phyloP scores from a whole-genome alignment of 2,113 vertebrate genomes.

The Pithys albifrons region DNA sequence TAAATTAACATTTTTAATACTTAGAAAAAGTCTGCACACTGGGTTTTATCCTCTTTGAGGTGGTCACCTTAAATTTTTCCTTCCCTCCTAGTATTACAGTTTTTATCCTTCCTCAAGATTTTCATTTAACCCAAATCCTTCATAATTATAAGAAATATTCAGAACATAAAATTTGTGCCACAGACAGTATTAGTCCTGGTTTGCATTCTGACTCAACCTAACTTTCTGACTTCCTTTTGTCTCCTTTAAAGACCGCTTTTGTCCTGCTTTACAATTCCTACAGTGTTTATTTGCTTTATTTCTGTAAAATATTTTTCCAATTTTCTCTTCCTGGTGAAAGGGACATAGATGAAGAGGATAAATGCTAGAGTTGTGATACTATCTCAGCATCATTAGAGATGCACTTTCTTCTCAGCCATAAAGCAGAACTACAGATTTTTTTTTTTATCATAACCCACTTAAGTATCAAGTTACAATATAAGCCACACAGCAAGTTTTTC shows the following conservation, averaged over 20 bases:
- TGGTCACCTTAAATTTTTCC: background rate
- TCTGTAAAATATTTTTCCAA: background rate
- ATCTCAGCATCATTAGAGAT: background rate
- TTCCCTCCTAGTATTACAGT: background rate
- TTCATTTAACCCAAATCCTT: background rate
- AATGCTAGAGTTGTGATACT: background rate
- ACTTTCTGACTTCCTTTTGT: background rate
- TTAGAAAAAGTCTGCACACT: fast-evolving
- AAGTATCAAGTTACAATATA: background rate
- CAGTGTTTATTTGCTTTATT: background rate
- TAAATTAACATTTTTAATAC: background rate
- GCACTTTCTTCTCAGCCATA: background rate
- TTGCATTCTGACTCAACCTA: background rate
- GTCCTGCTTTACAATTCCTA: background rate
- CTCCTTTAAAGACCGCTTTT: background rate
- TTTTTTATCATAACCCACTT: background rate
- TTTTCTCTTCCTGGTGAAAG: background rate
- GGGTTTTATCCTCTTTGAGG: background rate
- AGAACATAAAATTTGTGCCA: background rate
- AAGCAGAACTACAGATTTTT: background rate
- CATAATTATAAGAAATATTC: background rate
- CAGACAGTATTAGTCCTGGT: background rate
- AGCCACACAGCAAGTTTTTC: background rate
- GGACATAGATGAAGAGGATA: background rate
- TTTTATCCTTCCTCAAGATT: background rate